phyloP scores from a whole-genome alignment of 2,888 invertebrate species.

The Synanthedon vespiformis region DNA sequence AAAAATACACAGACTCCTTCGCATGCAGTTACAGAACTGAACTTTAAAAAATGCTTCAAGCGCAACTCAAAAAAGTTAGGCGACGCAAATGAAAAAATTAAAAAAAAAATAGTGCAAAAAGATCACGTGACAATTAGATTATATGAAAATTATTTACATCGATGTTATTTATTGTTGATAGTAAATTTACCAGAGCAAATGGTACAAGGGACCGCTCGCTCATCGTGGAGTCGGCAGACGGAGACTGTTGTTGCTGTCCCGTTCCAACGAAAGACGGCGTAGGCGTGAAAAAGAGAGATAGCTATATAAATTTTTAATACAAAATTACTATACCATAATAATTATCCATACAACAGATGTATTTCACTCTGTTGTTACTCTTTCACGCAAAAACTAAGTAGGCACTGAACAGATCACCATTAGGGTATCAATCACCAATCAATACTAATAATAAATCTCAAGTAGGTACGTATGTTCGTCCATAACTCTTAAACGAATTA shows the following conservation, averaged over 20 bases:
- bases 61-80: constrained; percentile 1
- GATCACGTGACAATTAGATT: constrained; percentile 11
- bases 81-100: constrained; percentile 4
- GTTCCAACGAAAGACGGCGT: constrained; percentile 20
- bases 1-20: constrained; percentile 14
- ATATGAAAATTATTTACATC: constrained; percentile 52
- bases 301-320: constrained; percentile 8
- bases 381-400: too few relatives aligned
- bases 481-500: too few relatives aligned
- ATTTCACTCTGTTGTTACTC: too few relatives aligned
- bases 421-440: too few relatives aligned
- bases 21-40: constrained; percentile 7
- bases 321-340: neutral
- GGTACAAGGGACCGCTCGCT: constrained; percentile 65
- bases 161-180: constrained; percentile 53
- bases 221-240: constrained; percentile 67
- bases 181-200: constrained; percentile 67
- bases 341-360: too few relatives aligned
- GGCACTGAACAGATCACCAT: too few relatives aligned
- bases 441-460: too few relatives aligned
- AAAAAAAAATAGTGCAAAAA: constrained; percentile 5
- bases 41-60: constrained; percentile 2
- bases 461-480: too few relatives aligned
- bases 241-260: constrained; percentile 62
- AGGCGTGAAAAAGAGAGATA: constrained; percentile 46